phyloP scores from a whole-genome alignment of 2,888 invertebrate species.

The Thalpophila matura region DNA sequence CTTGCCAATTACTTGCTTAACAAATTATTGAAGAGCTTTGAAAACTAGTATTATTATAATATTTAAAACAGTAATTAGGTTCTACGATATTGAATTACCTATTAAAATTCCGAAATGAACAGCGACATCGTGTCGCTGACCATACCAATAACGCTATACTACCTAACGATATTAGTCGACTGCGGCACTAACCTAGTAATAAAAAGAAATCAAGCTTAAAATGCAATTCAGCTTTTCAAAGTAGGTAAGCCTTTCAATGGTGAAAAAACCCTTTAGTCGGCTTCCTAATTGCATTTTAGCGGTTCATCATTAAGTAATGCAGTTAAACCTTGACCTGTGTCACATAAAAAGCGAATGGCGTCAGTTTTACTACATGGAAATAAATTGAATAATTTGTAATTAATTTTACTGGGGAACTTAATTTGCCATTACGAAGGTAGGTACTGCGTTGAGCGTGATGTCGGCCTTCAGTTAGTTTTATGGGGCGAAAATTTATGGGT shows the following conservation, averaged over 20 bases:
- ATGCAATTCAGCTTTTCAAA: constrained; percentile 17
- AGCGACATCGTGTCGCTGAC: no score
- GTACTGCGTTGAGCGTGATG: constrained; percentile 23
- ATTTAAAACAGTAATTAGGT: no score
- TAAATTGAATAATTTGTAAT: constrained; percentile 43
- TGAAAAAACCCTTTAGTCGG: constrained; percentile 22
- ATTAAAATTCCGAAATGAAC: no score
- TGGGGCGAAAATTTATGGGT: constrained; percentile 45
- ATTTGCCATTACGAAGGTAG: constrained; percentile 31
- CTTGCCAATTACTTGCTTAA: no score
- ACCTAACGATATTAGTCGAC: constrained; percentile 7
- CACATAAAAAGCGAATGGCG: constrained; percentile 15
- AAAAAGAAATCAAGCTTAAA: constrained; percentile 29
- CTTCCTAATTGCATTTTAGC: constrained; percentile 37
- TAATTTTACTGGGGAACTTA: constrained; percentile 39
- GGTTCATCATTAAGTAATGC: constrained; percentile 22
- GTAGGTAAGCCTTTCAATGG: constrained; percentile 11
- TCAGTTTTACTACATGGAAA: constrained; percentile 16
- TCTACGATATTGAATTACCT: no score
- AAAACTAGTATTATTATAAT: no score
- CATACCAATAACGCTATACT: no score
- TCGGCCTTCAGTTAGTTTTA: constrained; percentile 40
- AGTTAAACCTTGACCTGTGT: constrained; percentile 15
- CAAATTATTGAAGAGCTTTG: no score
- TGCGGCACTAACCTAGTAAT: constrained; percentile 9